Percentiles rank a stretch among this genome's conserved stretches.
Evolutionary conservation across 2,888 invertebrate species (phyloP).

Genomic region (Lamproptera curius): DNA sequence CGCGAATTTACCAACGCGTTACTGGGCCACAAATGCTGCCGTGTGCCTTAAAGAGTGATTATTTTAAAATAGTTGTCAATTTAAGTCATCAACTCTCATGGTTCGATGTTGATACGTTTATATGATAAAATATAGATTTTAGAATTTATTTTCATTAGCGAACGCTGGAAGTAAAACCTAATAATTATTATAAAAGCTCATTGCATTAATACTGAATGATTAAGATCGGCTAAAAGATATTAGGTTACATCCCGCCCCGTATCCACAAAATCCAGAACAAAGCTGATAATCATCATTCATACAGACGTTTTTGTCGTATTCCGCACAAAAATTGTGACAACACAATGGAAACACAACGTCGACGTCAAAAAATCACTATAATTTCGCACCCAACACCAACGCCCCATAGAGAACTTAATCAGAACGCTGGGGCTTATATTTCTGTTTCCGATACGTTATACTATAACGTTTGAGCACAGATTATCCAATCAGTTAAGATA

Average conservation of each 20-base stretch:
- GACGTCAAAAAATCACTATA: conserved; percentile 71
- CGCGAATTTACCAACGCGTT: conserved; percentile 52
- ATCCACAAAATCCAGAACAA: conserved; percentile 45
- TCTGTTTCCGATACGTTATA: conserved; percentile 76
- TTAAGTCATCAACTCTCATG: too few relatives aligned
- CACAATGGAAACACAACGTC: conserved; percentile 61
- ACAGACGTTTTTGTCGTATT: conserved; percentile 63
- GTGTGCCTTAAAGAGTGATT: too few relatives aligned
- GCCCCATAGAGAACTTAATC: conserved; percentile 70
- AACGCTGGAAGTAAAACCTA: too few relatives aligned
- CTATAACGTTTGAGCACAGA: conserved; percentile 74
- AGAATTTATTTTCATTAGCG: too few relatives aligned
- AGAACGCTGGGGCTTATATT: conserved; percentile 65
- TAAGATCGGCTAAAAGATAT: too few relatives aligned
- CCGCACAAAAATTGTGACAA: conserved; percentile 53
- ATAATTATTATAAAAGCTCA: too few relatives aligned
- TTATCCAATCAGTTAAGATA: conserved; percentile 79
- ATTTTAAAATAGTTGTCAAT: too few relatives aligned
- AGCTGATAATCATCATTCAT: conserved; percentile 60
- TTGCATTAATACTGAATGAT: too few relatives aligned
- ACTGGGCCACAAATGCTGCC: too few relatives aligned
- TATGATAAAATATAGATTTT: too few relatives aligned
- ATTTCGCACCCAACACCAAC: conserved; percentile 55
- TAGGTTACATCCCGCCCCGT: too few relatives aligned
- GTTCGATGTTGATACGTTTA: too few relatives aligned